Percentiles rank a stretch among this genome's conserved stretches.
Evolutionary conservation across 2,888 invertebrate species (phyloP).

Genomic region (Stenodema calcarata): DNA sequence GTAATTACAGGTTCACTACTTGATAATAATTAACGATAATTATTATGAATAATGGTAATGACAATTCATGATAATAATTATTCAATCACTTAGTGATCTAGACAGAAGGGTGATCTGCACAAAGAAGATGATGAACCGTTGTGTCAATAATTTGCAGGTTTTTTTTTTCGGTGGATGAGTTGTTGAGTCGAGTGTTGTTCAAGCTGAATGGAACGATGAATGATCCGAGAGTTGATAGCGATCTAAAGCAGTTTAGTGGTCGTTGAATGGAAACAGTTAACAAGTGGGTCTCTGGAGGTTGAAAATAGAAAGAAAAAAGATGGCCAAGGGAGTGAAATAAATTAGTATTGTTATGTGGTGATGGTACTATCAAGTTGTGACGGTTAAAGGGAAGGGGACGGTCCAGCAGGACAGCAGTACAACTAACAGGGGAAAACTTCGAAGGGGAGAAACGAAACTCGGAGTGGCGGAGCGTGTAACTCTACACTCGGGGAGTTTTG

Average conservation of each 20-base stretch:
- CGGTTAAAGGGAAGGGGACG: background rate
- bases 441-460: background rate
- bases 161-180: too few relatives aligned
- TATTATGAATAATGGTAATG: too few relatives aligned
- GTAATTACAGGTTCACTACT: too few relatives aligned
- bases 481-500: background rate
- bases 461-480: conserved; percentile 21
- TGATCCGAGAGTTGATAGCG: background rate
- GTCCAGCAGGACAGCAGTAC: background rate
- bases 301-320: background rate
- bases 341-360: background rate
- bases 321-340: background rate
- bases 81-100: too few relatives aligned
- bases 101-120: too few relatives aligned
- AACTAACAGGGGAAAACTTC: background rate
- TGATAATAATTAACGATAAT: too few relatives aligned
- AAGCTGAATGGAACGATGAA: background rate
- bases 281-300: background rate
- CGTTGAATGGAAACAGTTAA: conserved; percentile 25
- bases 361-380: background rate
- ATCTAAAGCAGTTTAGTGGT: background rate
- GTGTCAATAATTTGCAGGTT: too few relatives aligned
- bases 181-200: background rate
- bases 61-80: too few relatives aligned
- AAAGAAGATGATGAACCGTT: too few relatives aligned